Percentiles rank a stretch among this genome's conserved stretches.
phyloP scores from a whole-genome alignment of 1,140 invertebrate genomes.

The Neotoxoptera formosana region DNA sequence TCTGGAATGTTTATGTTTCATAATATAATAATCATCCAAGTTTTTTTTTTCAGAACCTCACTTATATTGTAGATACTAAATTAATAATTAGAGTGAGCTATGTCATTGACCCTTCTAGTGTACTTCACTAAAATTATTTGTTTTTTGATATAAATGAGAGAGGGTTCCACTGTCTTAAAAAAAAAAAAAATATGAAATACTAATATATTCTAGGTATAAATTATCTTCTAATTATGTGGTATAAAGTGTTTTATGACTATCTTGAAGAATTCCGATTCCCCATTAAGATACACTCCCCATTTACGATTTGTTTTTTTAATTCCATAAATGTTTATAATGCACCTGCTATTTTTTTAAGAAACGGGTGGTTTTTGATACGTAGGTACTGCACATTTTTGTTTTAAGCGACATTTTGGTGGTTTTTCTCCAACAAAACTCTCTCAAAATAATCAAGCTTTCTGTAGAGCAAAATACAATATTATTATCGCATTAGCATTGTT shows the following conservation, averaged over 20 bases:
- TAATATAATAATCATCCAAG: too few species aligned
- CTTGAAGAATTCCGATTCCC: not conserved
- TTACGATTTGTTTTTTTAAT: not conserved
- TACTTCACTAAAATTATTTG: too few species aligned
- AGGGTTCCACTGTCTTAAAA: not conserved
- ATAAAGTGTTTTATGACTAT: too few species aligned
- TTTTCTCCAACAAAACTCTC: not conserved
- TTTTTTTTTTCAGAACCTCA: too few species aligned
- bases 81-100: too few species aligned
- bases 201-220: not conserved
- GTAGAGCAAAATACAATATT: not conserved
- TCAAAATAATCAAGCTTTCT: not conserved
- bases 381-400: not conserved
- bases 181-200: too few species aligned
- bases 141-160: not conserved
- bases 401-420: not conserved
- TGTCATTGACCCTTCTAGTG: too few species aligned
- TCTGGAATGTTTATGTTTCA: too few species aligned
- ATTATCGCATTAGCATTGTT: not conserved
- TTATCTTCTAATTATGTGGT: not conserved
- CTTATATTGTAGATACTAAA: too few species aligned
- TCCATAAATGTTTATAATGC: not conserved
- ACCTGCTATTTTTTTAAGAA: not conserved
- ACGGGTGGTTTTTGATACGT: not conserved
- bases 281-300: not conserved